phyloP scores from a whole-genome alignment of 1,140 invertebrate species.

The Triops longicaudatus region DNA sequence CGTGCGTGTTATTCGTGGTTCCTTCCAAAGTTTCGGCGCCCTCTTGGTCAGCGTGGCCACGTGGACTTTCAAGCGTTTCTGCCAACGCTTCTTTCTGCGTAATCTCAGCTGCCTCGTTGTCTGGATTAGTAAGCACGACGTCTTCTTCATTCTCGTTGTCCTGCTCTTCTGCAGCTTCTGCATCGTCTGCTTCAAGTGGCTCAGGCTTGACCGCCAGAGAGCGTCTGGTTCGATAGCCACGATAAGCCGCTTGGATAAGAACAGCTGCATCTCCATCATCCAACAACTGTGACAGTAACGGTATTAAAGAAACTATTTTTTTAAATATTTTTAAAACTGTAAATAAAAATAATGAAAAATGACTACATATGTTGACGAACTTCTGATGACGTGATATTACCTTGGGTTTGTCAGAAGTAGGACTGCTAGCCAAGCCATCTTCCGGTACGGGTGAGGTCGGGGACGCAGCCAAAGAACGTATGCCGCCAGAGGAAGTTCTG shows the following conservation, averaged over 20 bases:
- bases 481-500: neutral
- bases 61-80: neutral
- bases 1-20: neutral
- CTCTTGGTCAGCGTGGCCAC: neutral
- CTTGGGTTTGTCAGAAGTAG: neutral
- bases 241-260: constrained; percentile 23
- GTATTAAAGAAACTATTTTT: neutral
- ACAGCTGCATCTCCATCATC: constrained; percentile 22
- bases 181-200: neutral
- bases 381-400: neutral
- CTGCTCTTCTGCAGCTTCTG: neutral
- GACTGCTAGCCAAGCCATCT: neutral
- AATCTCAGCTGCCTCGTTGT: neutral
- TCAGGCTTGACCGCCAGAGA: neutral
- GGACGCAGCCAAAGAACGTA: neutral
- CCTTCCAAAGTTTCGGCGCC: too few relatives aligned
- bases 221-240: constrained; percentile 22
- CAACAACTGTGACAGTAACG: constrained; percentile 1
- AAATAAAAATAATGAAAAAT: too few relatives aligned
- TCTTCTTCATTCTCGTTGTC: neutral
- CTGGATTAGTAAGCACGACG: neutral
- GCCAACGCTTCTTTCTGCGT: neutral
- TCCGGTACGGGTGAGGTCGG: neutral
- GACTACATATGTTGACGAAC: neutral
- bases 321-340: too few relatives aligned